These are phyloP conservation scores for Coronaproctus castanopsis DNA, from an alignment of 2,888 invertebrate genomes.

Conservation along the genomic window DNA sequence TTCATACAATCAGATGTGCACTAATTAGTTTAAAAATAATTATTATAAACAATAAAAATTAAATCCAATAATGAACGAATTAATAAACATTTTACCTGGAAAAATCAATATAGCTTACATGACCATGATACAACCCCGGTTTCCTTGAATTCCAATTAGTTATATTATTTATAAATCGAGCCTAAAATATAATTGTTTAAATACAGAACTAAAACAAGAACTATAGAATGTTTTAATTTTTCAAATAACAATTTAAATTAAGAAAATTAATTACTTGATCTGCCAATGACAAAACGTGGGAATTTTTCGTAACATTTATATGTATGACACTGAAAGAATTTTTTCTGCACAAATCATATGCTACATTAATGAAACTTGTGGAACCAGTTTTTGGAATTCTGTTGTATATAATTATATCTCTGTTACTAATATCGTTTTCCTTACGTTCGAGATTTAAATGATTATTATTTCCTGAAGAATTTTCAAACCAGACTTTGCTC, in stretches of 20 bases:
- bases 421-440: too few species aligned
- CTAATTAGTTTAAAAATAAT: constrained; percentile 2
- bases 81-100: constrained; percentile 40
- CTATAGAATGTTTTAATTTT: too few species aligned
- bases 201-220: background rate
- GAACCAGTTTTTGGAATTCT: constrained; percentile 94
- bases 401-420: constrained; percentile 70
- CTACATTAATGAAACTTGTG: constrained; percentile 82
- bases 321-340: constrained; percentile 69
- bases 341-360: constrained; percentile 66
- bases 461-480: too few species aligned
- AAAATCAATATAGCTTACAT: constrained; percentile 91
- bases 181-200: constrained; percentile 25
- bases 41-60: constrained; percentile 3
- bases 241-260: background rate
- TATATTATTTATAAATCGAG: constrained; percentile 70
- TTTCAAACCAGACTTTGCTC: too few species aligned
- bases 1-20: background rate
- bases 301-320: constrained; percentile 87
- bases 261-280: constrained; percentile 45
- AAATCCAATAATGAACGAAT: background rate
- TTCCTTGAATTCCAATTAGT: constrained; percentile 72
- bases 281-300: constrained; percentile 77
- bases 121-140: constrained; percentile 93
- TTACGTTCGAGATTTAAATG: too few species aligned